Evolutionary conservation across 2,888 invertebrate species (phyloP), one percentile per base, ranked within the genome.

Genomic region (Lasioglossum lativentre): DNA sequence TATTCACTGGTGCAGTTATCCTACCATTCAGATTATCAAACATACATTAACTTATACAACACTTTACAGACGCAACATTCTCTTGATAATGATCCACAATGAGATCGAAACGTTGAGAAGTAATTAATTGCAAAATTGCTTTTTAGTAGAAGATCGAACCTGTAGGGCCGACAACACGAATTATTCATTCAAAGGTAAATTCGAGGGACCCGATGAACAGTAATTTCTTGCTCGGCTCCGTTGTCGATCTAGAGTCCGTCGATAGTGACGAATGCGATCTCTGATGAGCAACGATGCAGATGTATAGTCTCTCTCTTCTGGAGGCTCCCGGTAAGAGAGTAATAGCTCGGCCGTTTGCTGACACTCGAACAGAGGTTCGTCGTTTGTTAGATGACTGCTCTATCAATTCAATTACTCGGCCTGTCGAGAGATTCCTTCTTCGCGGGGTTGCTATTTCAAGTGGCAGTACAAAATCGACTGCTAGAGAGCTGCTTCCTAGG

Each of bases 321-420:
- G 4, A 8, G n/a, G 38, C 68, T 38, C 23, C 10, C 10, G 38
- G 68, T 34, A 40, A 23, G 34, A 68, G 68, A 38, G 12, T 68
- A 68, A 68, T 68, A 38, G 68, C 38, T 68, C 68, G 68, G 38
- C 68, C 23, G 14, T 68, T 68, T 34, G 75, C 82, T 30, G 82
- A 82, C 74, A 75, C 40, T 42, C 38, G 73, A 42, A 45, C 68
- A 68, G 68, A 68, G 68, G 68, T 68, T 68, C 68, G 40, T 68
- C 68, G 68, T 68, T 68, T 68, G 68, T 68, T 38, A 68, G 77
- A 77, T 52, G 47, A 16, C 19, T 52, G 38, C 66, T 68, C 45
- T 70, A 34, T 52, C 38, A 30, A 23, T 30, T 63, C 42, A 52
- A 52, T 30, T 40, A 68, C 68, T 38, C 68, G 68, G 68, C 34